Evolutionary conservation across 1,140 invertebrate species (phyloP), one percentile per base, ranked within the genome.

Genomic region (Zaprionus africanus): DNA sequence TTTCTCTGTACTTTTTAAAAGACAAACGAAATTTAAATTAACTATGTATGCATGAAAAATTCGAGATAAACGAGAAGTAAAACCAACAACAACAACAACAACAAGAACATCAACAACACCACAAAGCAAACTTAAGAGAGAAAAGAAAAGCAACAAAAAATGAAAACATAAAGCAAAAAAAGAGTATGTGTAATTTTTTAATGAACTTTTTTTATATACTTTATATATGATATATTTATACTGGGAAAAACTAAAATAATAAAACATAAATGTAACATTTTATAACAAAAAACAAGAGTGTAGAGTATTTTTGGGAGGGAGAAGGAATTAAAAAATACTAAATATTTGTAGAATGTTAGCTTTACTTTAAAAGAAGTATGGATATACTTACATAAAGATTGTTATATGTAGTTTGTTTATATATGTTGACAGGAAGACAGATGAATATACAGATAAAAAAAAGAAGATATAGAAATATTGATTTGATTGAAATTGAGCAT

Each of bases 171-270:
- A 56, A 28, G 38, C 9, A 34, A 66, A 80, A 78, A 78, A 80
- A 88, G 80, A 82, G 67, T 82, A 86, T 79, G 84, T 88, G 84
- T 88, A 88, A 90, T 88, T 88, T 88, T 88, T 88, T 88, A 88
- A 81, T 79, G 43, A 88, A 88, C 85, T 90, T 88, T 88, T 88
- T 88, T 88, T 88, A 88, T 90, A 88, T 88, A 79, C 85, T 88
- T 88, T 90, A 88, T 82, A 88, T 84, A 84, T 65, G 69, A 88
- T 88, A 88, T 88, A 88, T 88, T 88, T 88, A 88, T 88, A 88
- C 86, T 88, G 85, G 85, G 69, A 88, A 88, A 85, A 69, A 83
- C 53, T 63, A 73, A 77, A 82, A 82, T 76, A 84, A 81, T 82
- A 79, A 84, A 88, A 43, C 73, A 88, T 87, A 83, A 87, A 87